A percentile compares a stretch with the other conserved stretches of the same genome.
Evolutionary conservation across 1,140 invertebrate genomes (phyloP).

Genomic region (Wiebesia pumilae): DNA sequence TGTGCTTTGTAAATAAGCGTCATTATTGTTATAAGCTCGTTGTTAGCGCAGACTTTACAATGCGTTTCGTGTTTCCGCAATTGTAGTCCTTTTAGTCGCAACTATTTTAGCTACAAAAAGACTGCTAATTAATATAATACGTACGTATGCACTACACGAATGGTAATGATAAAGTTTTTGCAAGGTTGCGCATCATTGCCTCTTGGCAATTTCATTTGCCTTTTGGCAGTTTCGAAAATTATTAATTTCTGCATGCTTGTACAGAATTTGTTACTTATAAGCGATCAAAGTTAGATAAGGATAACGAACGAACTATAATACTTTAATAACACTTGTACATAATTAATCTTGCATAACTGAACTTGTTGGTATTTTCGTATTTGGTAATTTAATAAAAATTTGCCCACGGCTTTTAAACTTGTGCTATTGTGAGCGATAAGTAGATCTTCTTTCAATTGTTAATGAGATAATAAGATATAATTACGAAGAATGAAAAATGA

Average conservation of each 20-base stretch:
- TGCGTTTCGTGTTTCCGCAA: neutral
- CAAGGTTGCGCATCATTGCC: neutral
- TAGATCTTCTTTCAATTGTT: neutral
- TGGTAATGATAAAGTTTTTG: neutral
- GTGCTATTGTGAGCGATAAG: neutral
- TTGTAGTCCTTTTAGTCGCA: neutral
- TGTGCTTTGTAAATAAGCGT: conserved; percentile 3
- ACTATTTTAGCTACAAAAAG: neutral
- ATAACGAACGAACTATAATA: neutral
- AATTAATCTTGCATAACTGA: neutral
- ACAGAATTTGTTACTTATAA: neutral
- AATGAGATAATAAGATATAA: neutral
- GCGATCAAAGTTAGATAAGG: neutral
- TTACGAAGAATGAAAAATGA: neutral
- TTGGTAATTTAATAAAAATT: neutral
- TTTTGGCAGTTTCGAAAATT: neutral
- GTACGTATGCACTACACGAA: neutral
- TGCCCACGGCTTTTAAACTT: neutral
- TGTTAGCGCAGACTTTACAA: neutral
- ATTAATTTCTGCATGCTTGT: neutral
- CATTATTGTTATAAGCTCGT: neutral
- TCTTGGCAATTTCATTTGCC: neutral
- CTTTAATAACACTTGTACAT: no score
- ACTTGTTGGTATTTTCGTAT: neutral
- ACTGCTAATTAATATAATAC: neutral